These are phyloP conservation scores for Barnardius zonarius DNA, from an alignment of 2,113 vertebrate species.

Conservation along the genomic window DNA sequence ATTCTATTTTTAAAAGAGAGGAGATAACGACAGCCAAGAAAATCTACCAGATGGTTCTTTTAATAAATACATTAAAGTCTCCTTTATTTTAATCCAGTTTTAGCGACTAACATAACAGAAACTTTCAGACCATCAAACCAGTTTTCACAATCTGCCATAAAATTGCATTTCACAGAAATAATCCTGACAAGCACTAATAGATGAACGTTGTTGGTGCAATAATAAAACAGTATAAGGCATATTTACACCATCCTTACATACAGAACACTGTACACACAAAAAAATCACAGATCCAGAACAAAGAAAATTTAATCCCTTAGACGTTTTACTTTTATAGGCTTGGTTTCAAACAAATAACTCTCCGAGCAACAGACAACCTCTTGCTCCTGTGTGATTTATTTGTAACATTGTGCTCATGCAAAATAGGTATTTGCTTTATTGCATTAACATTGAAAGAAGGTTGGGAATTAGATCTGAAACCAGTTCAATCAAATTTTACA, in stretches of 20 bases:
- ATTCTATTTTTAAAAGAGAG: slow-evolving; percentile 17
- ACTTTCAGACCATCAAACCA: slow-evolving; percentile 71
- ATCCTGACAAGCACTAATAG: slow-evolving; percentile 73
- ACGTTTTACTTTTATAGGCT: slow-evolving; percentile 60
- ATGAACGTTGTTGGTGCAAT: slow-evolving; percentile 64
- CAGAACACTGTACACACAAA: slow-evolving; percentile 75
- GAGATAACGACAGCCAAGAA: slow-evolving; percentile 19
- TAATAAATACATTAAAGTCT: slow-evolving; percentile 77
- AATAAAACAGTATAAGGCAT: slow-evolving; percentile 76
- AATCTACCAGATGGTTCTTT: slow-evolving; percentile 66
- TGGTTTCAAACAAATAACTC: slow-evolving; percentile 67
- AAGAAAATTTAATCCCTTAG: slow-evolving; percentile 65
- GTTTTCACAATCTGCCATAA: slow-evolving; percentile 73
- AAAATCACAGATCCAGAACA: slow-evolving; percentile 72
- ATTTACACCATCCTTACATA: slow-evolving; percentile 79
- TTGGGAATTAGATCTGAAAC: slow-evolving; percentile 54
- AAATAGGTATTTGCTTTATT: slow-evolving; percentile 77
- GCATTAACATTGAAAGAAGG: slow-evolving; percentile 71
- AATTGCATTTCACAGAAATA: slow-evolving; percentile 76
- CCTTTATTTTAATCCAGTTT: slow-evolving; percentile 69
- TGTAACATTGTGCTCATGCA: slow-evolving; percentile 79
- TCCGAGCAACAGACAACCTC: slow-evolving; percentile 71
- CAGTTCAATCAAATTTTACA: slow-evolving; percentile 47
- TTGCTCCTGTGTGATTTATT: slow-evolving; percentile 71
- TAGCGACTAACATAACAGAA: slow-evolving; percentile 71